A percentile compares a stretch with the other conserved stretches of the same genome.
phyloP scores from a whole-genome alignment of 2,113 vertebrate genomes.

The Oreotragus oreotragus region DNA sequence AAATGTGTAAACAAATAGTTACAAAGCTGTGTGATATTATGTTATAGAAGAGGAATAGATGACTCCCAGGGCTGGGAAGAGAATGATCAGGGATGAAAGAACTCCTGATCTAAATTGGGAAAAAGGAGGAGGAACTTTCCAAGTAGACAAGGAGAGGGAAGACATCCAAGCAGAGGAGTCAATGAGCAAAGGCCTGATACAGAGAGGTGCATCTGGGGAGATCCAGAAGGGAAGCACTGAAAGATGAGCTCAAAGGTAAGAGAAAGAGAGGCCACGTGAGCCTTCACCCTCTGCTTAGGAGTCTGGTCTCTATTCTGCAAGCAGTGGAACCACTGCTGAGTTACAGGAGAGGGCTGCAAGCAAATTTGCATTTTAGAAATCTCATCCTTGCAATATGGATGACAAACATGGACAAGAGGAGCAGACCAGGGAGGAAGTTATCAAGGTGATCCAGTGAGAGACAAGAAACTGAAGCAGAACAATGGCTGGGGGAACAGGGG shows the following conservation, averaged over 20 bases:
- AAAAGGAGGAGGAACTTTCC: neutral
- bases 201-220: neutral
- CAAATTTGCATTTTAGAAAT: neutral
- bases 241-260: neutral
- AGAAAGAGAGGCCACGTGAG: neutral
- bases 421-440: neutral
- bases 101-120: neutral
- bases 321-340: neutral
- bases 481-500: neutral
- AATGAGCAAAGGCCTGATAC: neutral
- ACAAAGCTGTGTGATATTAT: neutral
- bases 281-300: fast-evolving
- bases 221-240: neutral
- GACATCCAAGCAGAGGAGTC: neutral
- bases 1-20: neutral
- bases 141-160: neutral
- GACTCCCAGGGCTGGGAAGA: neutral
- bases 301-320: neutral
- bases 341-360: neutral
- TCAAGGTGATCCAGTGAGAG: neutral
- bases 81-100: neutral
- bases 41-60: neutral
- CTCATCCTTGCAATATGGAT: neutral
- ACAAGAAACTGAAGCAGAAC: neutral
- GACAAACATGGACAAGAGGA: neutral